These are phyloP conservation scores for Tragelaphus imberbis DNA, from an alignment of 2,113 vertebrate genomes.

Conservation along the genomic window DNA sequence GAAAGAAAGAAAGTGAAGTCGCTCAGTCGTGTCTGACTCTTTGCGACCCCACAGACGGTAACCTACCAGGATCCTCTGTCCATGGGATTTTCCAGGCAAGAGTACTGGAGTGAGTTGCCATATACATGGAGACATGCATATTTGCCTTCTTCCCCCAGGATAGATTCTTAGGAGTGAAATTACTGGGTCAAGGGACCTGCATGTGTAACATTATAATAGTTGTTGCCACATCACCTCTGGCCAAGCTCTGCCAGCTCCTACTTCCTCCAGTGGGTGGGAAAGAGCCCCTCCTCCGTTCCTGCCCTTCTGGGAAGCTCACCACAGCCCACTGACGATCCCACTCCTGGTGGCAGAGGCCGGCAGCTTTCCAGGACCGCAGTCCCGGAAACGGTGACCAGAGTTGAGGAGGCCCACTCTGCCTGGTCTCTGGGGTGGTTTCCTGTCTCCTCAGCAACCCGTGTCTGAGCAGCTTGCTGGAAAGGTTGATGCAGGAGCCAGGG, in stretches of 20 bases:
- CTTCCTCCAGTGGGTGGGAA: background rate
- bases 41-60: background rate
- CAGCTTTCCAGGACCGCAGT: background rate
- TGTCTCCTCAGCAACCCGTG: background rate
- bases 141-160: background rate
- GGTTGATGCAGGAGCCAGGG: background rate
- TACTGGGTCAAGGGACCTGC: background rate
- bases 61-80: background rate
- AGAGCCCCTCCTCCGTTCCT: background rate
- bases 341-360: background rate
- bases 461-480: background rate
- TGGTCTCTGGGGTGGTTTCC: background rate
- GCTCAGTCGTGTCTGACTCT: background rate
- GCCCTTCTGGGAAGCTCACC: background rate
- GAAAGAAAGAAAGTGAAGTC: background rate
- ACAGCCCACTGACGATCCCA: background rate
- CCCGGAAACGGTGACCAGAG: background rate
- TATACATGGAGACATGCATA: accelerated
- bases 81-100: background rate
- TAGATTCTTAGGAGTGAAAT: background rate
- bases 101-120: background rate
- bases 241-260: background rate
- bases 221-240: background rate
- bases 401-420: background rate
- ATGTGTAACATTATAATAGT: background rate